Conservation (phyloP, 2,797 vertebrate genomes). For the Nyctalus aviator region DNA sequence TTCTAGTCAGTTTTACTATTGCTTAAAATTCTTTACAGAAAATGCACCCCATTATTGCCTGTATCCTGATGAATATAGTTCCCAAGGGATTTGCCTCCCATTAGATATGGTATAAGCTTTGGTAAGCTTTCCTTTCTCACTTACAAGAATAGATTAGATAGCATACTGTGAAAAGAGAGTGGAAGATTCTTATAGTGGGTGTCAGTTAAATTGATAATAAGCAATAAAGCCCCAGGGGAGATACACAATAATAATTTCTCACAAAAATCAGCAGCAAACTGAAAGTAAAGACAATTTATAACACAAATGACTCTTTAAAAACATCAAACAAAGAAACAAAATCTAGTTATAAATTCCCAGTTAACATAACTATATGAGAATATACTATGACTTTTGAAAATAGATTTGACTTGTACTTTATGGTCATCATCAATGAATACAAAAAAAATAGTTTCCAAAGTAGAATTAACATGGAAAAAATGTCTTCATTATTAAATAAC, state of each 20-base stretch:
- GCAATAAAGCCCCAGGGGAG: slow-evolving; percentile 61
- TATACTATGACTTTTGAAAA: slow-evolving; percentile 64
- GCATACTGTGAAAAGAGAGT: slow-evolving; percentile 16
- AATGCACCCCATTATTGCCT: not conserved
- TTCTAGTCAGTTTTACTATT: not conserved
- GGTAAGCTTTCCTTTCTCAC: not conserved
- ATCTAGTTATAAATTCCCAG: slow-evolving; percentile 48
- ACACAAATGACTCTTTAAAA: slow-evolving; percentile 70
- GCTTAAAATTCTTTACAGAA: not conserved
- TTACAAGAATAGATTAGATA: not conserved
- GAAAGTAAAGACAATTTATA: slow-evolving; percentile 79
- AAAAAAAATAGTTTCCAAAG: slow-evolving; percentile 45
- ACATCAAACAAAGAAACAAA: slow-evolving; percentile 64
- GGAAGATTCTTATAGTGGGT: slow-evolving; percentile 10
- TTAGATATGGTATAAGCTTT: not conserved
- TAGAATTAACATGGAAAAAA: slow-evolving; percentile 16
- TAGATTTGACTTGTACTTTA: slow-evolving; percentile 53
- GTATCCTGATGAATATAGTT: not conserved
- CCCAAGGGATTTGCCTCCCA: not conserved
- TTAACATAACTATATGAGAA: slow-evolving; percentile 62
- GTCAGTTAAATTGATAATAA: slow-evolving; percentile 58
- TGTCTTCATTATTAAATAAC: not conserved
- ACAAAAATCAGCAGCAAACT: slow-evolving; percentile 68
- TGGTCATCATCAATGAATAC: slow-evolving; percentile 34
- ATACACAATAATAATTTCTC: slow-evolving; percentile 75